These are phyloP conservation scores for Cacajao melanocephalus DNA, from an alignment of 2,797 vertebrate genomes.

Conservation along the genomic window DNA sequence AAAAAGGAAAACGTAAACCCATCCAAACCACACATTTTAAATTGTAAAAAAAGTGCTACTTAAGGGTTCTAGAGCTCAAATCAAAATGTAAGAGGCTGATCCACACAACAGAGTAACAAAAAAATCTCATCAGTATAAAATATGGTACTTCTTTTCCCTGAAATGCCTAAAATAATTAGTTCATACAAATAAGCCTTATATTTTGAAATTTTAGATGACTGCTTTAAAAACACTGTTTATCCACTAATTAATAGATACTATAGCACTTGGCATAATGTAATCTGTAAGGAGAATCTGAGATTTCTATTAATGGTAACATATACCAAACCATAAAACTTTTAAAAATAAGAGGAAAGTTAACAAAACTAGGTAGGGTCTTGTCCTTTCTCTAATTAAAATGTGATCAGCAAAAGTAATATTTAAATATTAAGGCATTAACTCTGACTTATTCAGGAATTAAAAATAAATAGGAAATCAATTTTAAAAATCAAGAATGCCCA, in stretches of 20 bases:
- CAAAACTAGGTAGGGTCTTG: neutral
- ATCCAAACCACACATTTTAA: slow-evolving; percentile 42
- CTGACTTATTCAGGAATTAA: neutral
- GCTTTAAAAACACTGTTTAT: slow-evolving; percentile 29
- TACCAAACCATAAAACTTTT: neutral
- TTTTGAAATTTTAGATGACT: slow-evolving; percentile 17
- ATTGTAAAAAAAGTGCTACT: slow-evolving; percentile 58
- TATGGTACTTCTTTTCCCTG: neutral
- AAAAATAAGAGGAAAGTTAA: neutral
- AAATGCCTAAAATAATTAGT: neutral
- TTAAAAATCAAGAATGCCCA: neutral
- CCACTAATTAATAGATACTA: slow-evolving; percentile 9
- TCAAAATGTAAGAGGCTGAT: slow-evolving; percentile 18
- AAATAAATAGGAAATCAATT: neutral
- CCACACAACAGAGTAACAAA: neutral
- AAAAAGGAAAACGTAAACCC: slow-evolving; percentile 5
- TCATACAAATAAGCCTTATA: neutral
- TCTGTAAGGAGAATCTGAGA: neutral
- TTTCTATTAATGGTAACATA: neutral
- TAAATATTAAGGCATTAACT: slow-evolving; percentile 6
- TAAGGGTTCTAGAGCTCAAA: slow-evolving; percentile 14
- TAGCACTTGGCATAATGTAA: neutral
- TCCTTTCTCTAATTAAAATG: slow-evolving; percentile 31
- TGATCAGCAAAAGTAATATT: neutral
- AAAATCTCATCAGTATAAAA: slow-evolving; percentile 1